Evolutionary conservation across 2,797 vertebrate species (phyloP).

Genomic region (Pantherophis alleghaniensis): DNA sequence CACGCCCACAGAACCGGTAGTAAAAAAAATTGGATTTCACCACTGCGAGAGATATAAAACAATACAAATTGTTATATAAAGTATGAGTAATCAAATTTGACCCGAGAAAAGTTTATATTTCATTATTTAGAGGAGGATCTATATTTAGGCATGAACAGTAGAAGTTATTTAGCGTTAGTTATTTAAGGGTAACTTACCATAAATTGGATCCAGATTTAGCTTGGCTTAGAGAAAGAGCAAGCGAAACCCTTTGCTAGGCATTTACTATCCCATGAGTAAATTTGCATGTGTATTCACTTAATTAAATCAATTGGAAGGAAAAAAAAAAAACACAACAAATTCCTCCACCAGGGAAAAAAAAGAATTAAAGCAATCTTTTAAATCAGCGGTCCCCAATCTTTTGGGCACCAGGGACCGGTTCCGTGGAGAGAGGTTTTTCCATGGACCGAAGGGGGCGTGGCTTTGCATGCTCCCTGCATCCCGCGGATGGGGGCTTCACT

Average conservation of each 20-base stretch:
- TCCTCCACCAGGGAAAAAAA: not conserved
- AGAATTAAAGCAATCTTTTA: not conserved
- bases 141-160: not conserved
- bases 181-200: not conserved
- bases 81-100: not conserved
- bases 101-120: not conserved
- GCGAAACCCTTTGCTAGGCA: not conserved
- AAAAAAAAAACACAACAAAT: not conserved
- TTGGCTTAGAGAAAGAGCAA: not conserved
- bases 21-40: no score
- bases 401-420: no score
- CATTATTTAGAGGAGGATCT: not conserved
- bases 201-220: not conserved
- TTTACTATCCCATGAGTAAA: not conserved
- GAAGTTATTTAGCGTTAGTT: not conserved
- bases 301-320: not conserved
- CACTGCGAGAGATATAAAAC: not conserved
- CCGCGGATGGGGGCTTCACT: no score
- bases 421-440: no score
- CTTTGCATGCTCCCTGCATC: no score
- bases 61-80: not conserved
- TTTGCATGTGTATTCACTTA: not conserved
- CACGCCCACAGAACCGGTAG: no score
- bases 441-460: no score
- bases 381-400: not conserved